These are phyloP conservation scores for Pterocles gutturalis DNA, from an alignment of 2,113 vertebrate species.

Conservation along the genomic window DNA sequence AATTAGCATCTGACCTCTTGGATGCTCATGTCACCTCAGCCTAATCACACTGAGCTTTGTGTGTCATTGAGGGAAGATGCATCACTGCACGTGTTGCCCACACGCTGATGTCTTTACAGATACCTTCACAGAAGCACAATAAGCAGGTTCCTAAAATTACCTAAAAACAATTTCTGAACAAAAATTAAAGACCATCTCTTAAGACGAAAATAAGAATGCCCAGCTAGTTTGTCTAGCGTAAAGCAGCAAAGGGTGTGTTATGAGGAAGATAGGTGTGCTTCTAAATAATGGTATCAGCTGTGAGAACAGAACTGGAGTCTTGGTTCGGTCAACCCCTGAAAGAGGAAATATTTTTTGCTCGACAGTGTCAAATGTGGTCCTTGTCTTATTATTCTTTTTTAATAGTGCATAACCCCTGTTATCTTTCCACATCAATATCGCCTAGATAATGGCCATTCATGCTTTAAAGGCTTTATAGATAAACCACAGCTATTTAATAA, in stretches of 20 bases:
- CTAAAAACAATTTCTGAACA: conserved; percentile 8
- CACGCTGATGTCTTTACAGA: neutral
- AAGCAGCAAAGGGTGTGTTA: neutral
- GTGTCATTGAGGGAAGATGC: neutral
- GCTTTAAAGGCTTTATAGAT: conserved; percentile 36
- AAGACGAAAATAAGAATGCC: neutral
- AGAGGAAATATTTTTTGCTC: conserved; percentile 3
- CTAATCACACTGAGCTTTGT: neutral
- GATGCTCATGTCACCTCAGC: neutral
- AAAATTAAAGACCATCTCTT: neutral
- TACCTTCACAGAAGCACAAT: neutral
- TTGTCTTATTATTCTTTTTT: conserved; percentile 2
- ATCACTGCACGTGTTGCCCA: neutral
- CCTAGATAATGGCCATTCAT: neutral
- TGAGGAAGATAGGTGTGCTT: neutral
- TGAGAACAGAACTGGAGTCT: neutral
- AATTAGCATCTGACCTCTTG: neutral
- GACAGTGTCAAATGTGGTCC: neutral
- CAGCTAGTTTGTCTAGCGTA: neutral
- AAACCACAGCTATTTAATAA: conserved; percentile 60
- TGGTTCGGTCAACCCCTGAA: neutral
- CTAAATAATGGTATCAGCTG: neutral
- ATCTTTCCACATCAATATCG: neutral
- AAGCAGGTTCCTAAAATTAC: neutral
- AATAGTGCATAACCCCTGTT: neutral